Evolutionary conservation across 2,888 invertebrate species (phyloP).

Genomic region (Ctena decussata): DNA sequence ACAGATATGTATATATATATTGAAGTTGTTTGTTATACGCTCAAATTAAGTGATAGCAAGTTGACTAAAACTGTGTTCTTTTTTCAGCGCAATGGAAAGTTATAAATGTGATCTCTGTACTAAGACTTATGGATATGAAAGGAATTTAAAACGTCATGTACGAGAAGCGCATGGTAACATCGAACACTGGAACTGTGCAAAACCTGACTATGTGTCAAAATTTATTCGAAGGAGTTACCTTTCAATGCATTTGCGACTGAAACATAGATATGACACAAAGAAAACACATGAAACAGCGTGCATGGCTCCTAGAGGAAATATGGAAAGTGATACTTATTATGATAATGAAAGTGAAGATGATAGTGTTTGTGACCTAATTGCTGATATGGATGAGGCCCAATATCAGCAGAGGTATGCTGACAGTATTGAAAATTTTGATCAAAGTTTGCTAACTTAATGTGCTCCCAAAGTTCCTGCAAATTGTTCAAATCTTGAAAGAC

Average conservation of each 20-base stretch:
- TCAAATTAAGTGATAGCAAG: background rate
- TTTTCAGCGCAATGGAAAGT: background rate
- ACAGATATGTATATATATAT: background rate
- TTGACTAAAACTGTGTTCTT: background rate
- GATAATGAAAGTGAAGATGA: background rate
- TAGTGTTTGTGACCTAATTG: background rate
- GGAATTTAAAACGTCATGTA: background rate
- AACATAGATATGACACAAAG: background rate
- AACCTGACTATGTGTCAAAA: background rate
- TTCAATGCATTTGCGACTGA: background rate
- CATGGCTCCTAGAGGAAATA: background rate
- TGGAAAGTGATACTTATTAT: background rate
- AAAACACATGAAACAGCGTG: background rate
- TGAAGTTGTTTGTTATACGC: background rate
- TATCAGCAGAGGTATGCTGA: background rate
- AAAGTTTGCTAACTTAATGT: background rate
- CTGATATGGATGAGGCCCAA: background rate
- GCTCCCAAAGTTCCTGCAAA: no score
- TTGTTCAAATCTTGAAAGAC: no score
- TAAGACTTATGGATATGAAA: background rate
- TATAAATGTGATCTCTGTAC: background rate
- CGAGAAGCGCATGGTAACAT: background rate
- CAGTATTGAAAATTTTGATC: background rate
- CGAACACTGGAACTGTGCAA: background rate
- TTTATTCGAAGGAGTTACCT: background rate